Evolutionary conservation across 2,888 invertebrate genomes (phyloP), one percentile per base, ranked within the genome.

Genomic region (Dicranocentrus wangi): DNA sequence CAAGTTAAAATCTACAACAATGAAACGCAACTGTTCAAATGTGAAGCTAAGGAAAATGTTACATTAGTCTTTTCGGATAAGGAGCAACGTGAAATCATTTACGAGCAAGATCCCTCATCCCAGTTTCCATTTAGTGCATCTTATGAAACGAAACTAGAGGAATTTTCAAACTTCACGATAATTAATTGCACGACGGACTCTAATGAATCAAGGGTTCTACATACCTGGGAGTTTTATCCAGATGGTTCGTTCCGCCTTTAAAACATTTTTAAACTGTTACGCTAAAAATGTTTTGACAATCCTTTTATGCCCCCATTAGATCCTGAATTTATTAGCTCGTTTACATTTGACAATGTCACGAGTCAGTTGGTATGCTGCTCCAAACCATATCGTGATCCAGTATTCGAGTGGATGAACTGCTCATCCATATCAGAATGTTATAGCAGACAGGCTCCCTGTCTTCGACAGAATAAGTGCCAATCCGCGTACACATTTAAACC

Each of bases 11-110:
- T 84, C 13, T 68, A 61, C 3, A 27, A 32, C 2, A 83, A 84
- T 51, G 84, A 84, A 55, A 81, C 84, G 13, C 84, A 84, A 60
- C 73, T 77, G 5, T 84, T 84, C 43, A 82, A 75, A 70, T 84
- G 84, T 60, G 82, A 82, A 78, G 76, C 82, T 13, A 84, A 82
- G 58, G 82, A 82, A 63, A 70, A 80, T 60, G 77, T 84, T 5
- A 84, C 83, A 1, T 66, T 83, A 5, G 3, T 21, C 23, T 83
- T 83, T 68, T 83, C 83, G 0, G 75, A 80, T 25, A 51, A 70
- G 23, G 21, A 69, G 2, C 2, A 66, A 19, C 19, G 77, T 8
- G 25, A 43, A 25, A 47, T 83, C 23, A 55, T 58, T 15, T 77
- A 83, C 42, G 68, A 66, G 10, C 25, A 28, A 0, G 63, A 83